These are phyloP conservation scores for Propithecus perrieri DNA, from an alignment of 2,797 vertebrate species.

Conservation along the genomic window DNA sequence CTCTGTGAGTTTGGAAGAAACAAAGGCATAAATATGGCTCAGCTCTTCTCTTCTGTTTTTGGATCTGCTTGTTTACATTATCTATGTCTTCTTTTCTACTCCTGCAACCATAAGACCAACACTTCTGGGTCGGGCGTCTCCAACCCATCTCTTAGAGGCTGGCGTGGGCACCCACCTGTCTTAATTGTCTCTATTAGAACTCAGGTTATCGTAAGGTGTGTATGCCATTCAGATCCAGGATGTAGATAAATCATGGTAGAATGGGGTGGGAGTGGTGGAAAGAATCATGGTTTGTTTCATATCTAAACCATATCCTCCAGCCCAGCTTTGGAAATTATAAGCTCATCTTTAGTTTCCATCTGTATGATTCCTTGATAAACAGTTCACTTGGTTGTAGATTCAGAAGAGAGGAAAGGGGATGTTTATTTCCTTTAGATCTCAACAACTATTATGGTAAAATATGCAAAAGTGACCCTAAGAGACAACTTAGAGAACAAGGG, in stretches of 20 bases:
- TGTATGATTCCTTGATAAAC: background rate
- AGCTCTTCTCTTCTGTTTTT: background rate
- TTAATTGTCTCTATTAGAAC: background rate
- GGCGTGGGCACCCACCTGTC: background rate
- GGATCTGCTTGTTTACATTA: background rate
- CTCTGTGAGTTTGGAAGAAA: background rate
- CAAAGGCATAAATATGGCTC: background rate
- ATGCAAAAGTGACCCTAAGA: background rate
- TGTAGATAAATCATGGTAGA: background rate
- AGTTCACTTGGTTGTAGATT: background rate
- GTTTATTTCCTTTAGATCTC: background rate
- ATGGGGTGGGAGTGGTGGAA: accelerated
- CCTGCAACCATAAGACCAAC: background rate
- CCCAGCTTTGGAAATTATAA: background rate
- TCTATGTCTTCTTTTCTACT: background rate
- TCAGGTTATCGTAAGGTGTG: background rate
- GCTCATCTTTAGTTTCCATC: background rate
- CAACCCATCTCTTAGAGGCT: background rate
- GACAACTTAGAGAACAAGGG: background rate
- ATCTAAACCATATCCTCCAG: background rate
- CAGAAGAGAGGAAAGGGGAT: background rate
- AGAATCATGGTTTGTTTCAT: background rate
- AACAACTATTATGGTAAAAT: background rate
- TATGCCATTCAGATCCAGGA: background rate
- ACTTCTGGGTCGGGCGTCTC: background rate